Evolutionary conservation across 2,888 invertebrate genomes (phyloP).

Genomic region (Pyrochroa serraticornis): DNA sequence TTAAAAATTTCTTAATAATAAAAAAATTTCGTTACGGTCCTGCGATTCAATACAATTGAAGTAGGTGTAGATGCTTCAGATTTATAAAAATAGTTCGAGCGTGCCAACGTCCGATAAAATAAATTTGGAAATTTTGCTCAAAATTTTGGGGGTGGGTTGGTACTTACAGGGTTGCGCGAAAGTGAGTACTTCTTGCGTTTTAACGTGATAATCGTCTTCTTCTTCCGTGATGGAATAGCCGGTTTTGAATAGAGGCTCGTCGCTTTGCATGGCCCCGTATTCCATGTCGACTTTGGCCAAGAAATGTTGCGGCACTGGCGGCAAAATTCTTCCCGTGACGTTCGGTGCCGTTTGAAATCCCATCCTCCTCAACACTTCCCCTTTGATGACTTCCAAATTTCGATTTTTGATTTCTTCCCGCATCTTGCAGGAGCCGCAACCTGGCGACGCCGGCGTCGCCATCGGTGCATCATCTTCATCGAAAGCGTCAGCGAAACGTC

Average conservation of each 20-base stretch:
- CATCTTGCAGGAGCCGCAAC: constrained; percentile 63
- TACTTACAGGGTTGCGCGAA: constrained; percentile 66
- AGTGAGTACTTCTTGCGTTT: constrained; percentile 71
- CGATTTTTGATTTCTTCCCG: constrained; percentile 64
- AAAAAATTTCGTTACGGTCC: too few species aligned
- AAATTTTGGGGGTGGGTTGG: not conserved
- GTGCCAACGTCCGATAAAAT: too few species aligned
- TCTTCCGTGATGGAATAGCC: constrained; percentile 63
- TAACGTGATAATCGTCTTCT: constrained; percentile 71
- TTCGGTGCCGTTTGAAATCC: constrained; percentile 64
- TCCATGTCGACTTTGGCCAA: constrained; percentile 51
- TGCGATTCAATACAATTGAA: too few species aligned
- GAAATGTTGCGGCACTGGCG: constrained; percentile 61
- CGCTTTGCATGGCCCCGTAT: constrained; percentile 56
- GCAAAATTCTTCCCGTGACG: constrained; percentile 64
- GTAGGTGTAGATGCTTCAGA: too few species aligned
- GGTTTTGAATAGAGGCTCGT: constrained; percentile 55
- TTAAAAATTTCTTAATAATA: too few species aligned
- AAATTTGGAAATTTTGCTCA: not conserved
- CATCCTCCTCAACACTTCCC: constrained; percentile 65
- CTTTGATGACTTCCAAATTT: constrained; percentile 65
- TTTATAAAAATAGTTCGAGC: too few species aligned
- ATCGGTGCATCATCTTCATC: constrained; percentile 11
- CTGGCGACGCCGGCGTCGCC: constrained; percentile 32
- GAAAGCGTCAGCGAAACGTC: constrained; percentile 17